Percentiles rank a stretch among this genome's conserved stretches.
phyloP scores from a whole-genome alignment of 2,888 invertebrate genomes.

The Volucella inanis region DNA sequence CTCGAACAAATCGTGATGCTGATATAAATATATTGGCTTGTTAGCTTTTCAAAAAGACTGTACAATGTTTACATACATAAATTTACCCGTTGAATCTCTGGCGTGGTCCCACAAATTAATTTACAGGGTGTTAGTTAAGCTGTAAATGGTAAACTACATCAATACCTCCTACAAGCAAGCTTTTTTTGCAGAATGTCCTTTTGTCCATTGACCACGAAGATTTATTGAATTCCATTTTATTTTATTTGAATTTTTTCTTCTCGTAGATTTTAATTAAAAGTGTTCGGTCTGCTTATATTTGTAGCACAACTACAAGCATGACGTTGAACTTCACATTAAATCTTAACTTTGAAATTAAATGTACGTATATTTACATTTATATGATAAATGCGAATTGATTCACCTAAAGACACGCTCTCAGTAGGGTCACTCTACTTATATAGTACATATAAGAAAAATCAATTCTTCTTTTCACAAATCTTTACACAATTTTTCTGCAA shows the following conservation, averaged over 20 bases:
- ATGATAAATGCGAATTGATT: not conserved
- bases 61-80: conserved; percentile 5
- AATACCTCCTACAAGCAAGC: conserved; percentile 17
- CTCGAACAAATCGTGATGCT: too few relatives aligned
- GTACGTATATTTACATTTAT: not conserved
- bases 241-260: conserved; percentile 30
- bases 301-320: conserved; percentile 26
- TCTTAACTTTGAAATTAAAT: conserved; percentile 40
- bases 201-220: conserved; percentile 49
- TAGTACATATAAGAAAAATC: not conserved
- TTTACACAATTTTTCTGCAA: too few relatives aligned
- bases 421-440: too few relatives aligned
- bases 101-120: conserved; percentile 52
- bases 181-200: conserved; percentile 31
- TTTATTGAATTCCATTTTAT: conserved; percentile 55
- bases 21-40: too few relatives aligned
- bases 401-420: too few relatives aligned
- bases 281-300: conserved; percentile 39
- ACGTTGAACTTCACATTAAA: conserved; percentile 32
- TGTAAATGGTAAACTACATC: conserved; percentile 52
- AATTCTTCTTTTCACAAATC: too few relatives aligned
- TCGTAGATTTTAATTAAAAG: conserved; percentile 65
- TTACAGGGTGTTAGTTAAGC: conserved; percentile 52
- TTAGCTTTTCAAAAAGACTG: conserved; percentile 32
- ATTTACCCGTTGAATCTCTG: conserved; percentile 8